Evolutionary conservation across 2,797 vertebrate genomes (phyloP), one percentile per base, ranked within the genome.

Genomic region (Lepilemur ruficaudatus): DNA sequence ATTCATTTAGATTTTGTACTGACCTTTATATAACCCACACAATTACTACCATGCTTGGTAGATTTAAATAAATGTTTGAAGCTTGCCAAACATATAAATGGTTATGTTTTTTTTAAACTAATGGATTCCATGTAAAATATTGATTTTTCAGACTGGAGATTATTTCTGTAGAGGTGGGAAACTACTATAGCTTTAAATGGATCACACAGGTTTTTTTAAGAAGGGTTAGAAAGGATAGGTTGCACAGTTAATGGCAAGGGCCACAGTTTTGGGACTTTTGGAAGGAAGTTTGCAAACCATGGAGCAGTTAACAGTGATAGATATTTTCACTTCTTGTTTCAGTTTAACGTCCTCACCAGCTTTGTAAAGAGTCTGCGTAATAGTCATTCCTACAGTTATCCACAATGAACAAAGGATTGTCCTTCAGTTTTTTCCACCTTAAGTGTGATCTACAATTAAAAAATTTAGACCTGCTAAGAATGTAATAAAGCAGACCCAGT

Each of bases 31-130:
- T 23, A 72, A 32, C 28, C 69, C 82, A 9, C 23, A 67, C 35
- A 55, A 43, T 85, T 92, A 78, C 41, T 90, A 48, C 87, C 30
- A 32, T 82, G 55, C 7, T 38, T 85, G 32, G 15, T 32, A 43
- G 52, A 20, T 72, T 86, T 89, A 92, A 91, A 67, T 89, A 87
- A 78, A 61, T 91, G 32, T 85, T 96, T 87, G 52, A 63, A 86
- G 7, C 50, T 94, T 89, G 70, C 18, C 32, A 86, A 86, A 41
- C 41, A 46, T n/a, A 38, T 72, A 89, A 69, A n/a, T 83, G 0
- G n/a, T 65, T 32, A 65, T 17, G 38, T 38, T 38, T 50, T 79
- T 88, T 80, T 57, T 65, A 18, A n/a, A 84, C 25, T 86, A 65
- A 50, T 73, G 2, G 69, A 89, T 41, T 95, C 14, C 41, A 11